Percentiles rank a stretch among this genome's conserved stretches.
phyloP scores from a whole-genome alignment of 2,797 vertebrate species.

The Catostomus latipinnis region DNA sequence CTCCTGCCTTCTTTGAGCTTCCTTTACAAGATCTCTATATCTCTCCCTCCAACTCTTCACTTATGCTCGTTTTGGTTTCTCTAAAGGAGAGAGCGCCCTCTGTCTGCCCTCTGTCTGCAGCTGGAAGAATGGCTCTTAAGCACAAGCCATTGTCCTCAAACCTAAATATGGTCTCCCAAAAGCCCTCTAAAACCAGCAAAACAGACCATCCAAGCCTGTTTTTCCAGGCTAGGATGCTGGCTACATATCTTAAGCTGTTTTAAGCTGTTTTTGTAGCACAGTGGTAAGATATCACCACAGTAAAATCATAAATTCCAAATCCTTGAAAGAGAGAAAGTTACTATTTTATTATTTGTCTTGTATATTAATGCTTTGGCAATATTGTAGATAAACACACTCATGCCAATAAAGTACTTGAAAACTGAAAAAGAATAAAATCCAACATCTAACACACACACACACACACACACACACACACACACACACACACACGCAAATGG shows the following conservation, averaged over 20 bases:
- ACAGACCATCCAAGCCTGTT: neutral
- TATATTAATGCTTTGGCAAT: too few species aligned
- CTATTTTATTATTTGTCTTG: too few species aligned
- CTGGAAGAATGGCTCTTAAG: neutral
- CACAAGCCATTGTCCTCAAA: slow-evolving; percentile 20
- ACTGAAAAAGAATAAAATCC: too few species aligned
- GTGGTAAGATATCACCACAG: too few species aligned
- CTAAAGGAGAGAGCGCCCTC: slow-evolving; percentile 63
- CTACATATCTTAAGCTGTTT: too few species aligned
- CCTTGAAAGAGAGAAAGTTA: neutral
- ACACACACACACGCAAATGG: too few species aligned
- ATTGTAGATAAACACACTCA: neutral
- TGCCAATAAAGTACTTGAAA: too few species aligned
- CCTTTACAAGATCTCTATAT: neutral
- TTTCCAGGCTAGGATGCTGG: neutral
- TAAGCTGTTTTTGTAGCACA: too few species aligned
- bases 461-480: too few species aligned
- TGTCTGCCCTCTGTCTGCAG: slow-evolving; percentile 67
- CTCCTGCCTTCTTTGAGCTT: neutral
- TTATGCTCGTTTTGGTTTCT: slow-evolving; percentile 8
- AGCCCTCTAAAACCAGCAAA: too few species aligned
- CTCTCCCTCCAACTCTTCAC: slow-evolving; percentile 12
- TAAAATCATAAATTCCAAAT: neutral
- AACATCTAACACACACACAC: too few species aligned
- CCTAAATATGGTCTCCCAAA: neutral